A percentile compares a stretch with the other conserved stretches of the same genome.
Conservation (phyloP, 2,888 invertebrate species). For the Idaea straminata region DNA sequence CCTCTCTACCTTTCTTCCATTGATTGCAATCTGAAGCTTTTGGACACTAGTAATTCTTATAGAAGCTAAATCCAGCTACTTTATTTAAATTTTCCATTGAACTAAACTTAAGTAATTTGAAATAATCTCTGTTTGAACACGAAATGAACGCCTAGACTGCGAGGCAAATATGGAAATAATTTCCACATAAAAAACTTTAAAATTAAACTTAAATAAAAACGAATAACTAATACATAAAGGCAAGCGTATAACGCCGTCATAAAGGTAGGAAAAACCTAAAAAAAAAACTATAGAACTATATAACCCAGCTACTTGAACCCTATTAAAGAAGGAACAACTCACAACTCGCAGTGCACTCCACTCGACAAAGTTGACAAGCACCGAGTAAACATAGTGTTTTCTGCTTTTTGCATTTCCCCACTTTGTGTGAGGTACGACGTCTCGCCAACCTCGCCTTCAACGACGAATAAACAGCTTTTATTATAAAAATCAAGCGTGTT, state of each 20-base stretch:
- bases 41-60: no score
- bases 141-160: no score
- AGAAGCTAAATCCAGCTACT: not conserved
- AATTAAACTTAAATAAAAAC: no score
- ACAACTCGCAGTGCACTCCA: conserved; percentile 9
- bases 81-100: not conserved
- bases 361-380: conserved; percentile 23
- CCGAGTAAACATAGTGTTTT: conserved; percentile 11
- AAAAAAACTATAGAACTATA: not conserved
- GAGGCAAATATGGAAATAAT: no score
- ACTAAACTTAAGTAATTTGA: not conserved
- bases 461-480: conserved; percentile 58
- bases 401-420: conserved; percentile 41
- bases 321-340: conserved; percentile 22
- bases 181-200: no score
- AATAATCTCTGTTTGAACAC: no score
- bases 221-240: no score
- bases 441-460: conserved; percentile 24
- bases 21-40: no score
- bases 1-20: no score
- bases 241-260: no score
- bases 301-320: conserved; percentile 14
- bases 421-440: conserved; percentile 32
- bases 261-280: not conserved
- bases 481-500: conserved; percentile 59